A percentile compares a stretch with the other conserved stretches of the same genome.
These are phyloP conservation scores for Drosophila testacea DNA, from an alignment of 2,888 invertebrate genomes.

Conservation along the genomic window DNA sequence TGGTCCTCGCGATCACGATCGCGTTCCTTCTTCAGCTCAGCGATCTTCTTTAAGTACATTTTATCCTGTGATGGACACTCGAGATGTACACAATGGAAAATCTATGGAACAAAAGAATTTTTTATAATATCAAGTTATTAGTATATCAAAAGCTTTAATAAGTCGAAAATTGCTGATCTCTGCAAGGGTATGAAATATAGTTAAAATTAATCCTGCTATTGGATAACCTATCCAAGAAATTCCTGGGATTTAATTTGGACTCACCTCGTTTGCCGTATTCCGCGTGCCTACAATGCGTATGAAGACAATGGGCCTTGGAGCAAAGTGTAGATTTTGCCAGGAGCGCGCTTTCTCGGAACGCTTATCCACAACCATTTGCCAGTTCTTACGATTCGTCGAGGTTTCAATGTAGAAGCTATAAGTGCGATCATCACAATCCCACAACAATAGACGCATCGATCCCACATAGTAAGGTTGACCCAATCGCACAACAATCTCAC, in stretches of 20 bases:
- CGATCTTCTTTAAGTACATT: slow-evolving; percentile 66
- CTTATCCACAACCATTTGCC: slow-evolving; percentile 96
- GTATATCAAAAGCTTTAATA: too few relatives aligned
- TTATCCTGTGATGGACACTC: slow-evolving; percentile 94
- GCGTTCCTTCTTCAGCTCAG: slow-evolving; percentile 51
- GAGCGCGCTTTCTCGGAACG: slow-evolving; percentile 94
- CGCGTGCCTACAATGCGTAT: slow-evolving; percentile 98
- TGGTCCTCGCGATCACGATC: slow-evolving; percentile 3
- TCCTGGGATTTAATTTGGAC: slow-evolving; percentile 5
- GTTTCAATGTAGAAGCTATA: slow-evolving; percentile 99
- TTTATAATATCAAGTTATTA: not conserved
- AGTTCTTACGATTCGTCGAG: slow-evolving; percentile 95
- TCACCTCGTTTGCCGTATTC: slow-evolving; percentile 98
- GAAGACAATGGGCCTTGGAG: slow-evolving; percentile 94
- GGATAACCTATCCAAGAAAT: not conserved
- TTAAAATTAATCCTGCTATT: not conserved
- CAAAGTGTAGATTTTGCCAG: slow-evolving; percentile 96
- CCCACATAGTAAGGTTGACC: slow-evolving; percentile 97
- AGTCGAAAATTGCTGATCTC: too few relatives aligned
- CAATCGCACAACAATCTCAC: slow-evolving; percentile 97
- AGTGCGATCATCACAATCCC: slow-evolving; percentile 98
- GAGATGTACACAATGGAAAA: slow-evolving; percentile 99
- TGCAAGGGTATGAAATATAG: too few relatives aligned
- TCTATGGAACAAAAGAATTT: slow-evolving; percentile 86
- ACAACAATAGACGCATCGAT: slow-evolving; percentile 95